These are phyloP conservation scores for Brachionus paranguensis DNA, from an alignment of 1,140 invertebrate genomes.

Conservation along the genomic window DNA sequence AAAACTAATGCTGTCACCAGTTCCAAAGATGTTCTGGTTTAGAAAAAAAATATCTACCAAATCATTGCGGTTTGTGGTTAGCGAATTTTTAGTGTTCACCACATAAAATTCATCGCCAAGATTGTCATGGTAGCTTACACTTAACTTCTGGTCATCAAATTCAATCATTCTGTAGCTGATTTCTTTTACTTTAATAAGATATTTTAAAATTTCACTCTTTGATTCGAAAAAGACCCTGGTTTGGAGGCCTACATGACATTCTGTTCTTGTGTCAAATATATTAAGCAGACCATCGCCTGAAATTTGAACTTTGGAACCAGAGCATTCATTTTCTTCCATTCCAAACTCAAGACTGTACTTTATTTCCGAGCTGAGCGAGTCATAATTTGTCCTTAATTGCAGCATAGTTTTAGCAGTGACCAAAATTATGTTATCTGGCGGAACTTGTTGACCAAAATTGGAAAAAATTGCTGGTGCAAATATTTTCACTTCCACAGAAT, in stretches of 20 bases:
- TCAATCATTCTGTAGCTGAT: neutral
- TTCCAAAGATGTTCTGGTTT: neutral
- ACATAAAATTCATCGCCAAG: neutral
- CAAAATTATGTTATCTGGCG: neutral
- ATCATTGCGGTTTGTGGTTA: neutral
- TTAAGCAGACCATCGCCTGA: neutral
- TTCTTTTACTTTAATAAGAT: conserved; percentile 12
- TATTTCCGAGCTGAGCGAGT: neutral
- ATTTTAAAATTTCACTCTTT: neutral
- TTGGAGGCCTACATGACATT: neutral
- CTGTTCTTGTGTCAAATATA: neutral
- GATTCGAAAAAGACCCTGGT: neutral
- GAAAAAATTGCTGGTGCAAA: neutral
- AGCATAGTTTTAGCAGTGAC: neutral
- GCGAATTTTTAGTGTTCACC: neutral
- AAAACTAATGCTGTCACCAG: neutral
- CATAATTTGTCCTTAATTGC: conserved; percentile 9
- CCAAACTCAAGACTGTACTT: neutral
- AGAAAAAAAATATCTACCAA: neutral
- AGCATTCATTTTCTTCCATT: neutral
- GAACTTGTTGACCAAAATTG: neutral
- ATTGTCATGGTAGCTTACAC: conserved; percentile 28
- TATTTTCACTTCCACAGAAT: neutral
- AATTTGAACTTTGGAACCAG: neutral
- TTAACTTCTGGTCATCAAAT: neutral